A percentile compares a stretch with the other conserved stretches of the same genome.
phyloP scores from a whole-genome alignment of 2,113 vertebrate genomes.

The Anoura caudifer region DNA sequence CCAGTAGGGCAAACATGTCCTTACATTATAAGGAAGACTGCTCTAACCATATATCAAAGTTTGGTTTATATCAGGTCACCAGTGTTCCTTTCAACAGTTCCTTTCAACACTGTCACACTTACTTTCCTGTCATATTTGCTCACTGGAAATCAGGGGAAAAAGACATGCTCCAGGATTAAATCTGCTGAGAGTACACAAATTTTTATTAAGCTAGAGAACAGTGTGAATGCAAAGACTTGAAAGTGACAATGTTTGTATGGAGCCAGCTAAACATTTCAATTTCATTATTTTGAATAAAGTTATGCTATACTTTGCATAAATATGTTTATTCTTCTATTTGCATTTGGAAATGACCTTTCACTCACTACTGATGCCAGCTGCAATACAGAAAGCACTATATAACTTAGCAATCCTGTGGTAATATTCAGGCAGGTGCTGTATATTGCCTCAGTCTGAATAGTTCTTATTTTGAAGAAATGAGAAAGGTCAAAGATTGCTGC shows the following conservation, averaged over 20 bases:
- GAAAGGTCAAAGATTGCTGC: constrained; percentile 55
- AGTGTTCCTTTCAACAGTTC: background rate
- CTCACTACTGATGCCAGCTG: constrained; percentile 39
- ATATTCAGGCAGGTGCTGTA: constrained; percentile 39
- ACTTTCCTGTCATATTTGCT: constrained; percentile 55
- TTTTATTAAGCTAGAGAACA: constrained; percentile 65
- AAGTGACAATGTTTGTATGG: constrained; percentile 41
- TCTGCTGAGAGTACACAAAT: constrained; percentile 32
- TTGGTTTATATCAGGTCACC: constrained; percentile 20
- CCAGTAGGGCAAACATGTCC: background rate
- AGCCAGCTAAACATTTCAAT: constrained; percentile 57
- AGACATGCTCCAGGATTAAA: constrained; percentile 44
- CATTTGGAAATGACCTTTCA: constrained; percentile 72
- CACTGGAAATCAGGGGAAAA: constrained; percentile 28
- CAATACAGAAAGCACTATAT: constrained; percentile 31
- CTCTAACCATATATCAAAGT: background rate
- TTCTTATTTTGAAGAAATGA: constrained; percentile 60
- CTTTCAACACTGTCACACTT: constrained; percentile 14
- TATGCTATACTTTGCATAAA: constrained; percentile 54
- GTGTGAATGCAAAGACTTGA: constrained; percentile 21
- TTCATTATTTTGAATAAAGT: constrained; percentile 59
- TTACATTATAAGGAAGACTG: background rate
- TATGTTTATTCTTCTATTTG: constrained; percentile 59
- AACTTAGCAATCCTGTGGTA: constrained; percentile 39
- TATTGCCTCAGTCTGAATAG: constrained; percentile 34